phyloP scores from a whole-genome alignment of 2,888 invertebrate genomes.

The Colostygia pectinataria region DNA sequence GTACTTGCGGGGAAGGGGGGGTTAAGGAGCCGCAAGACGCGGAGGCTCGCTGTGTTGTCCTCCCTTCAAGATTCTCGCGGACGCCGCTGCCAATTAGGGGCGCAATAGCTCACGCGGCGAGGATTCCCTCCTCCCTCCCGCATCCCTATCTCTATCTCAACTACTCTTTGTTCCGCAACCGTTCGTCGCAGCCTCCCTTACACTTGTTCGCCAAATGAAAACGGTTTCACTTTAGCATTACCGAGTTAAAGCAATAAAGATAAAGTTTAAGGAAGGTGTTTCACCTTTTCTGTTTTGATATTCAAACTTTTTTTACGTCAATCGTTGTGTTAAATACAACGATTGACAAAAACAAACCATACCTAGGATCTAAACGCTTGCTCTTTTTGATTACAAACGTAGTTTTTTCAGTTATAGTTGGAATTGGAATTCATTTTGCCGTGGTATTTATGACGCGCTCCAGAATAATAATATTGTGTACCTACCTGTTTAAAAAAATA shows the following conservation, averaged over 20 bases:
- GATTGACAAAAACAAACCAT: too few species aligned
- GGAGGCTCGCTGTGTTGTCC: slow-evolving; percentile 75
- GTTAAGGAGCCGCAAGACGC: slow-evolving; percentile 67
- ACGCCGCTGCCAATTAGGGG: slow-evolving; percentile 83
- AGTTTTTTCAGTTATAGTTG: too few species aligned
- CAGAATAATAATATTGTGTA: too few species aligned
- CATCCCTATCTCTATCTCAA: slow-evolving; percentile 45
- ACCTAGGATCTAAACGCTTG: too few species aligned
- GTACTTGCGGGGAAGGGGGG: slow-evolving; percentile 34
- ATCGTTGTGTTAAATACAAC: too few species aligned
- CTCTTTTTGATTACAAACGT: too few species aligned
- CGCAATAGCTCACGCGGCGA: slow-evolving; percentile 82
- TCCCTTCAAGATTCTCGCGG: slow-evolving; percentile 83
- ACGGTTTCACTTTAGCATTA: slow-evolving; percentile 75
- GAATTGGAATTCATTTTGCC: too few species aligned
- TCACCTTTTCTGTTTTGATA: slow-evolving; percentile 56
- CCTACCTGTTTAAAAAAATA: too few species aligned
- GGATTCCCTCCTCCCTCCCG: slow-evolving; percentile 49
- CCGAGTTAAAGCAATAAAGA: slow-evolving; percentile 63
- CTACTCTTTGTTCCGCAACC: slow-evolving; percentile 71
- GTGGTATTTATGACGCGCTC: too few species aligned
- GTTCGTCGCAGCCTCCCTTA: slow-evolving; percentile 59
- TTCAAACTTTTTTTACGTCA: slow-evolving; percentile 43
- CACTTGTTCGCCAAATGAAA: slow-evolving; percentile 75
- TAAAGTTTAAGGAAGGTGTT: slow-evolving; percentile 62